Percentiles rank a stretch among this genome's conserved stretches.
phyloP scores from a whole-genome alignment of 2,888 invertebrate genomes.

The Nowickia ferox region DNA sequence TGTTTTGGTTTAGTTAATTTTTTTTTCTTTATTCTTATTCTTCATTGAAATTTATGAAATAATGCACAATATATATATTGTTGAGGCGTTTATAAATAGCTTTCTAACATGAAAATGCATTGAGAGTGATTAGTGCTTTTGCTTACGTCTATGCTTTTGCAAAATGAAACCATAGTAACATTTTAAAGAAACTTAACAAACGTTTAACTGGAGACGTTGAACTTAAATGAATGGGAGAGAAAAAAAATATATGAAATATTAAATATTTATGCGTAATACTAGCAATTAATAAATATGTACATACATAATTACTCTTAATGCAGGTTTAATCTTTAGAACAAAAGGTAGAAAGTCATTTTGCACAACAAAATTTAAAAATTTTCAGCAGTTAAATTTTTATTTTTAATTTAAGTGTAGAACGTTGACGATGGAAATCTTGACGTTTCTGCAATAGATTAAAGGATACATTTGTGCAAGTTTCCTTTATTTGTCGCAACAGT shows the following conservation, averaged over 20 bases:
- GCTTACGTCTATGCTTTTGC: background rate
- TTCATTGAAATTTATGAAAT: constrained; percentile 24
- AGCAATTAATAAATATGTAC: no score
- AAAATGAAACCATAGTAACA: background rate
- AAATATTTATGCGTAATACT: no score
- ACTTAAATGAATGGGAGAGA: background rate
- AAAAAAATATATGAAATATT: background rate
- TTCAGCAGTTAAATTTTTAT: no score
- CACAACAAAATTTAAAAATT: no score
- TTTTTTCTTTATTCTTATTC: background rate
- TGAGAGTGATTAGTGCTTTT: constrained; percentile 35
- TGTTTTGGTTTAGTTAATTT: background rate
- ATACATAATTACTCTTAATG: no score
- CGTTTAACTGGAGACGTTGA: background rate
- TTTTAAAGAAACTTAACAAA: background rate
- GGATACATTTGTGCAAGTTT: no score
- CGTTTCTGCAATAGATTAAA: no score
- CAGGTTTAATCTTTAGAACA: no score
- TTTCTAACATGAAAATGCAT: constrained; percentile 59
- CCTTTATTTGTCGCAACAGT: no score
- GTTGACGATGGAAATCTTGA: no score
- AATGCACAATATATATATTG: constrained; percentile 11
- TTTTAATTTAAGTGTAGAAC: no score
- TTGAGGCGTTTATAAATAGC: constrained; percentile 63
- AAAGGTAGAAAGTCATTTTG: no score